Evolutionary conservation across 2,113 vertebrate species (phyloP).

Genomic region (Chitala chitala): DNA sequence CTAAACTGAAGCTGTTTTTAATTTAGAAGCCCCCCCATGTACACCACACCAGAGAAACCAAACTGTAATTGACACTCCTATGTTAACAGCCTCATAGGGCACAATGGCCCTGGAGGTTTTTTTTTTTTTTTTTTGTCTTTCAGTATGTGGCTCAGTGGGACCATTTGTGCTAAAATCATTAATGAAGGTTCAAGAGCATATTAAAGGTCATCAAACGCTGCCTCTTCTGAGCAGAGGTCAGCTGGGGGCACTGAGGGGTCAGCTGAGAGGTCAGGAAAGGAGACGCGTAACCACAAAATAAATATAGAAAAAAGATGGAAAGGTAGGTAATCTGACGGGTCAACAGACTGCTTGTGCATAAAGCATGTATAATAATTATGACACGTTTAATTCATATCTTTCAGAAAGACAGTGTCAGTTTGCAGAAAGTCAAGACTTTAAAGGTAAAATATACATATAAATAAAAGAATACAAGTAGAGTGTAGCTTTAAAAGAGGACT

Average conservation of each 20-base stretch:
- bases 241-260: neutral
- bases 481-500: too few species aligned
- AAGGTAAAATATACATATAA: too few species aligned
- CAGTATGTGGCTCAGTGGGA: conserved; percentile 30
- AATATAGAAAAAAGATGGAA: neutral
- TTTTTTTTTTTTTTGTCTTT: conserved; percentile 32
- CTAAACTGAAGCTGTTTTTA: too few species aligned
- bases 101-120: conserved; percentile 31
- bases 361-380: too few species aligned
- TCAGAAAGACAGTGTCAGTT: too few species aligned
- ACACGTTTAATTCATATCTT: too few species aligned
- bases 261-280: neutral
- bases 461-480: too few species aligned
- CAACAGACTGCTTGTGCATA: too few species aligned
- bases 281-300: neutral
- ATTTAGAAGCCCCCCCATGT: neutral
- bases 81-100: conserved; percentile 39
- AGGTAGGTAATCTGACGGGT: too few species aligned
- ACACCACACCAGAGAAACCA: conserved; percentile 27
- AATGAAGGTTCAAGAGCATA: conserved; percentile 30
- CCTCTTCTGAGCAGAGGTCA: conserved; percentile 9
- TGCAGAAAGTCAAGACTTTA: too few species aligned
- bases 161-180: conserved; percentile 33
- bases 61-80: conserved; percentile 33
- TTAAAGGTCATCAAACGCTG: conserved; percentile 29